Percentiles rank a stretch among this genome's conserved stretches.
These are phyloP conservation scores for Synchiropus splendidus DNA, from an alignment of 2,113 vertebrate genomes.

Conservation along the genomic window DNA sequence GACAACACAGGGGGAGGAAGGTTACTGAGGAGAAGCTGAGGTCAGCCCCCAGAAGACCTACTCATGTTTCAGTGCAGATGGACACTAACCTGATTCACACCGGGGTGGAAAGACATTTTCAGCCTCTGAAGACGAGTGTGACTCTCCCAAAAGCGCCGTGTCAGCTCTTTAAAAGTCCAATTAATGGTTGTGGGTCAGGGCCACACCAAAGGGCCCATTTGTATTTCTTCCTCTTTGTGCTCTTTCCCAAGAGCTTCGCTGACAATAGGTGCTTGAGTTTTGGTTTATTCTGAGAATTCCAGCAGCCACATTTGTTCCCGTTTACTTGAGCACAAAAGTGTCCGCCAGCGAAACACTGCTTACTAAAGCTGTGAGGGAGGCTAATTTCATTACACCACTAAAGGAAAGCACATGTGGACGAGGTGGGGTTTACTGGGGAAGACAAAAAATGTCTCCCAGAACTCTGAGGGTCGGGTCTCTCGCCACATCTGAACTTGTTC, in stretches of 20 bases:
- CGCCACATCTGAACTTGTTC: not conserved
- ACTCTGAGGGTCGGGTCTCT: not conserved
- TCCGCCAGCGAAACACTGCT: too few relatives aligned
- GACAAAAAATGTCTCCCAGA: not conserved
- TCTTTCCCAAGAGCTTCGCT: conserved; percentile 7
- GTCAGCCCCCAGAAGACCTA: conserved; percentile 9
- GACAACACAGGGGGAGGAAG: conserved; percentile 9
- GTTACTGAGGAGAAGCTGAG: conserved; percentile 20
- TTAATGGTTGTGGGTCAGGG: conserved; percentile 27
- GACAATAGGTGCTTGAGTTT: not conserved
- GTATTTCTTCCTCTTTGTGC: not conserved
- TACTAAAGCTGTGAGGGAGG: too few relatives aligned
- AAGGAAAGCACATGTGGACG: too few relatives aligned
- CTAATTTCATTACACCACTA: too few relatives aligned
- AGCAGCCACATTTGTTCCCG: too few relatives aligned
- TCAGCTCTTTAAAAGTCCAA: conserved; percentile 5
- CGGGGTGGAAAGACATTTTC: conserved; percentile 14
- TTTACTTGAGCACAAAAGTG: too few relatives aligned
- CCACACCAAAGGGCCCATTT: conserved; percentile 5
- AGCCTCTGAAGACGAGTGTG: conserved; percentile 20
- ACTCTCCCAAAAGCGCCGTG: conserved; percentile 3
- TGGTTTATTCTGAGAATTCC: not conserved
- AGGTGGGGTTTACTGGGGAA: too few relatives aligned
- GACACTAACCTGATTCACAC: conserved; percentile 27
- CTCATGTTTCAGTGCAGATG: conserved; percentile 46